phyloP scores from a whole-genome alignment of 2,888 invertebrate genomes.

The Napeogenes inachia region DNA sequence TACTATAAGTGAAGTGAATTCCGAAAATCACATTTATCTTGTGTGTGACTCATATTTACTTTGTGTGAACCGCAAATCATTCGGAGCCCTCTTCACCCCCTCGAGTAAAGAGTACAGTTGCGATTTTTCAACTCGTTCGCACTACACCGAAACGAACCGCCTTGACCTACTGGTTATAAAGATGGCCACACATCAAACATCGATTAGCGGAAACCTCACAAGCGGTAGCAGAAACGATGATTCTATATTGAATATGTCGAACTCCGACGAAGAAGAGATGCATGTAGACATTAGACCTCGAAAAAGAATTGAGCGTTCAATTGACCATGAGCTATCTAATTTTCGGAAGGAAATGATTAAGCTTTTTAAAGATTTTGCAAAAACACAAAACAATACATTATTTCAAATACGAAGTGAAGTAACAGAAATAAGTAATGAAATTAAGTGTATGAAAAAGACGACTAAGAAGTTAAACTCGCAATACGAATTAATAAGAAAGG shows the following conservation, averaged over 20 bases:
- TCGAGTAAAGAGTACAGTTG: too few species aligned
- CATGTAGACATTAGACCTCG: background rate
- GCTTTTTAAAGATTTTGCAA: slow-evolving; percentile 19
- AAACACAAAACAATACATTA: slow-evolving; percentile 19
- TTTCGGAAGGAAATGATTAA: slow-evolving; percentile 22
- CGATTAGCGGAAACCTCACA: slow-evolving; percentile 6
- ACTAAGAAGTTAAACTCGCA: slow-evolving; percentile 15
- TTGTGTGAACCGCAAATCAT: too few species aligned
- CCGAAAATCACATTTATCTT: too few species aligned
- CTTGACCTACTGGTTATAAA: background rate
- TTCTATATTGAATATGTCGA: slow-evolving; percentile 3
- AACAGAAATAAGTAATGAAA: slow-evolving; percentile 17
- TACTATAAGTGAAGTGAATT: too few species aligned
- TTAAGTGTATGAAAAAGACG: slow-evolving; percentile 15
- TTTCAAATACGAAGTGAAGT: slow-evolving; percentile 19
- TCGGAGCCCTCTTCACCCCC: too few species aligned
- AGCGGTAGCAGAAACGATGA: background rate
- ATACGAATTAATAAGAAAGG: slow-evolving; percentile 19
- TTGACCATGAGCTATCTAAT: slow-evolving; percentile 8
- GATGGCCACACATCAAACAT: slow-evolving; percentile 11
- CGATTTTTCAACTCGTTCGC: too few species aligned
- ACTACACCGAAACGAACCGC: too few species aligned
- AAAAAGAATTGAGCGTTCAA: slow-evolving; percentile 10
- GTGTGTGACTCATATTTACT: too few species aligned
- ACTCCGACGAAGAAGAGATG: background rate